A percentile compares a stretch with the other conserved stretches of the same genome.
These are phyloP conservation scores for Caenorhabditis elegans DNA, from an alignment of 1,140 invertebrate species.

Conservation along the genomic window DNA sequence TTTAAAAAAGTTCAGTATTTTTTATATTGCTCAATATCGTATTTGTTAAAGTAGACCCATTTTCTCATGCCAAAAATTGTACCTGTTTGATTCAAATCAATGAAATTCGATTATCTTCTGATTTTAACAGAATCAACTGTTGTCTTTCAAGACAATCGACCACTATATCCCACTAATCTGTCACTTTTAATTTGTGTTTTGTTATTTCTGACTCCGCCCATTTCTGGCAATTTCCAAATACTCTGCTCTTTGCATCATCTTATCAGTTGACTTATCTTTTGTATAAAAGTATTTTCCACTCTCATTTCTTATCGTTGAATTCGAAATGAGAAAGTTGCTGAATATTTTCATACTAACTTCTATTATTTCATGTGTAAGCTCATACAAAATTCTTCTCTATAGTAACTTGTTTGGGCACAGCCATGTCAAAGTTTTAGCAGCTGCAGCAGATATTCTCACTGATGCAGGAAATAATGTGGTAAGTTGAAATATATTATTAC, in stretches of 20 bases:
- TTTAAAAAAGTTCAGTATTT: no score
- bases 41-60: no score
- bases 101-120: no score
- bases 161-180: neutral
- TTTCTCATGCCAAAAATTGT: no score
- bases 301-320: no score
- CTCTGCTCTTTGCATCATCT: neutral
- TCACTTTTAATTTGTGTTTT: neutral
- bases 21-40: no score
- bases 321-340: neutral
- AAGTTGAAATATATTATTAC: no score
- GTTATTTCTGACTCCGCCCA: neutral
- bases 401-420: constrained; percentile 23
- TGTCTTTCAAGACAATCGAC: no score
- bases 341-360: no score
- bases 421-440: constrained; percentile 41
- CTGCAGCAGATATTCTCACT: constrained; percentile 36
- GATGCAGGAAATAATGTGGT: constrained; percentile 37
- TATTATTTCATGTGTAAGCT: no score
- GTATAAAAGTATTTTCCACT: constrained; percentile 3
- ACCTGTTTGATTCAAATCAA: no score
- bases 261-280: neutral
- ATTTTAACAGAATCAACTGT: no score
- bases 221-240: neutral
- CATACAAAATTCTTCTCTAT: constrained; percentile 10